Evolutionary conservation across 2,113 vertebrate species (phyloP).

Genomic region (Ifrita kowaldi): DNA sequence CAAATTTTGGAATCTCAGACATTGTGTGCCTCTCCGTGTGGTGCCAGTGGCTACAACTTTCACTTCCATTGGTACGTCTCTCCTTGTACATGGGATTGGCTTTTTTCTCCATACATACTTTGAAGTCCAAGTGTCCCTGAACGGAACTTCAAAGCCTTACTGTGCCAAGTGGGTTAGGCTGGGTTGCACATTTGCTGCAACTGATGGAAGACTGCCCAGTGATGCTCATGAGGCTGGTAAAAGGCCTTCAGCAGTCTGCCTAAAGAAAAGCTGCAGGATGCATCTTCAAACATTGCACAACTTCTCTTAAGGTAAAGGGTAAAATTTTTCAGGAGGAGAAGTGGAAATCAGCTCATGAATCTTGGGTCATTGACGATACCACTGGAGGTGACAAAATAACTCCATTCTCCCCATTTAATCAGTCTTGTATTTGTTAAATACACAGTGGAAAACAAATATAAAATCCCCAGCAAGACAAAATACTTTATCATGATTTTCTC

Average conservation of each 20-base stretch:
- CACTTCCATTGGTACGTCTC: not conserved
- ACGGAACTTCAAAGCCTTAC: not conserved
- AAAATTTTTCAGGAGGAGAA: not conserved
- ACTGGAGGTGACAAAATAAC: not conserved
- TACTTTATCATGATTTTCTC: not conserved
- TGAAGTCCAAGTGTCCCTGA: not conserved
- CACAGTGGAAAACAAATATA: not conserved
- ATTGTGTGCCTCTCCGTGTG: not conserved
- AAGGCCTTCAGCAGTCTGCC: not conserved
- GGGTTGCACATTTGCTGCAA: not conserved
- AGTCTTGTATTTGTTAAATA: not conserved
- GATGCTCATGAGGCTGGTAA: accelerated
- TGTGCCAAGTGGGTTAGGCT: not conserved
- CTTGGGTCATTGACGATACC: not conserved
- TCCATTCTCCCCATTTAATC: not conserved
- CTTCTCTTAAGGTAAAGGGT: not conserved
- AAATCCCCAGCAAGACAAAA: not conserved
- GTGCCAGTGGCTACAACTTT: not conserved
- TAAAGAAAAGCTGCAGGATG: not conserved
- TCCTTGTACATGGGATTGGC: not conserved
- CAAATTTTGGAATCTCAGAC: not conserved
- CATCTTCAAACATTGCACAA: not conserved
- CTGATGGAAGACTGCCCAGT: not conserved
- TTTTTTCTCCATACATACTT: not conserved
- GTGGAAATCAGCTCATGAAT: not conserved